Conservation (phyloP, 1,140 invertebrate genomes). For the silkworm (Bombyx mori) region ASM3026992v2 NC_085118.1:12988501-12989000, state of each 20-base stretch:
- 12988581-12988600: conserved; percentile 15
- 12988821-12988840: no score
- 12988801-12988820: background rate
- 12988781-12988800: conserved; percentile 13
- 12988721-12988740: conserved; percentile 58
- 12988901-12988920: no score
- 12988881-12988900: no score
- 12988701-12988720: conserved; percentile 53
- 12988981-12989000: no score
- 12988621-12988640: conserved; percentile 29
- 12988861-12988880: no score
- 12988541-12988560: no score
- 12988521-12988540: no score
- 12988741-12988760: conserved; percentile 70
- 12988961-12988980: no score
- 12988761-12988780: conserved; percentile 63
- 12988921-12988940: no score
- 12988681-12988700: conserved; percentile 39
- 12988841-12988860: no score
- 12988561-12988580: background rate
- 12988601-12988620: conserved; percentile 27
- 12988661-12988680: conserved; percentile 49
- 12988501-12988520: no score
- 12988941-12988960: no score
- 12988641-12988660: background rate